Evolutionary conservation across 1,140 invertebrate species (phyloP).

Genomic region (Coptotermes formosanus): DNA sequence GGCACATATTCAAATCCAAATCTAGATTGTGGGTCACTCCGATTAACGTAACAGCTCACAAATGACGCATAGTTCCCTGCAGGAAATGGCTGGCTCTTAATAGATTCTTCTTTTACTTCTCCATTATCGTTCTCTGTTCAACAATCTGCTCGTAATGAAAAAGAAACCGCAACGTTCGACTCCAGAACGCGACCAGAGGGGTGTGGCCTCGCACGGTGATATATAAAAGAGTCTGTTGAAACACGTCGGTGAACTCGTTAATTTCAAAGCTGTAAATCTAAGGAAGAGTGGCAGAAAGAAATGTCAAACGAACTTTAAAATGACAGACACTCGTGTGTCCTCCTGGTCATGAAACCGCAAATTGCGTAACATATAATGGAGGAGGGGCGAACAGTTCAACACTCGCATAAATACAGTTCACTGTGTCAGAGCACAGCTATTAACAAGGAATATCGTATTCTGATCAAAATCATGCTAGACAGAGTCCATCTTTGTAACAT

Average conservation of each 20-base stretch:
- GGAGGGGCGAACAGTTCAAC: background rate
- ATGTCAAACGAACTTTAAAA: background rate
- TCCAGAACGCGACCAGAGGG: background rate
- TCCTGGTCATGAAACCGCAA: background rate
- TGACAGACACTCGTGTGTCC: background rate
- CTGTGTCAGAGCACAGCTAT: background rate
- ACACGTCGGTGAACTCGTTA: background rate
- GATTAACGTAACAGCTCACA: background rate
- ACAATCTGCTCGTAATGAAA: background rate
- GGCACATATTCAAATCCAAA: no score
- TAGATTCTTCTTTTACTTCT: background rate
- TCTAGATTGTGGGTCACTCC: no score
- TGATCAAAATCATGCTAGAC: background rate
- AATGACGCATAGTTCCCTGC: background rate
- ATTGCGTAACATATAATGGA: background rate
- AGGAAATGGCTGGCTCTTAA: background rate
- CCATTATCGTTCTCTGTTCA: background rate
- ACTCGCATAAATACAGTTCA: background rate
- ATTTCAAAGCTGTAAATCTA: slow-evolving; percentile 3
- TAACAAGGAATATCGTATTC: background rate
- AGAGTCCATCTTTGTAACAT: no score
- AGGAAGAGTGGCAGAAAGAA: background rate
- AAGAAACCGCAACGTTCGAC: background rate
- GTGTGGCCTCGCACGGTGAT: background rate
- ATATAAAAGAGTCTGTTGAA: background rate